phyloP scores from a whole-genome alignment of 2,888 invertebrate species.

The Lottia gigantea region DNA sequence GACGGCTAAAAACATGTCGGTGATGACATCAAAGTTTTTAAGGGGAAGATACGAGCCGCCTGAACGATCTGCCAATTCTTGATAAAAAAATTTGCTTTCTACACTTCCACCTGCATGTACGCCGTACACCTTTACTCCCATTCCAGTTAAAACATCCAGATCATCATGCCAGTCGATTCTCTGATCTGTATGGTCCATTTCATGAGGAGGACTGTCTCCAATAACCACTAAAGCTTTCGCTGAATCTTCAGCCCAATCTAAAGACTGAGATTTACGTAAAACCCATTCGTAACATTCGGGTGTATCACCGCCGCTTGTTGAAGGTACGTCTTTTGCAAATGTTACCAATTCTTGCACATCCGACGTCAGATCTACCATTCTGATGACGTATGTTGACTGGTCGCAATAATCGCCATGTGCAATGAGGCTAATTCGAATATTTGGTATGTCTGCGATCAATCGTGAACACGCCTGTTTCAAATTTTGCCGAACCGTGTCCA shows the following conservation, averaged over 20 bases:
- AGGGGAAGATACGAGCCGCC: conserved; percentile 57
- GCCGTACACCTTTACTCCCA: conserved; percentile 64
- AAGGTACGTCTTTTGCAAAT: conserved; percentile 46
- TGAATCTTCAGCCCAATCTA: conserved; percentile 64
- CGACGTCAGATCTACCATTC: conserved; percentile 50
- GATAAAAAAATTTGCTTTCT: conserved; percentile 45
- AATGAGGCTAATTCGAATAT: conserved; percentile 59
- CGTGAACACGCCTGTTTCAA: conserved; percentile 47
- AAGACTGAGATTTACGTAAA: conserved; percentile 51
- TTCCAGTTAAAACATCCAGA: conserved; percentile 53
- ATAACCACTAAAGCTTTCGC: conserved; percentile 64
- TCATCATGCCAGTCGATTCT: conserved; percentile 59
- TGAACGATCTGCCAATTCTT: conserved; percentile 54
- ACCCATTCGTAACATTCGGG: conserved; percentile 65
- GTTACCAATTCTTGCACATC: conserved; percentile 48
- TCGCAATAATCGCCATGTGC: conserved; percentile 65
- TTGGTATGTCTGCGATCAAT: conserved; percentile 54
- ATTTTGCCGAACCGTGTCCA: conserved; percentile 48
- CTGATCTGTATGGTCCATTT: conserved; percentile 57
- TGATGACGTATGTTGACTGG: conserved; percentile 44
- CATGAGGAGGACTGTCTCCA: conserved; percentile 59
- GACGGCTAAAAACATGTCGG: conserved; percentile 64
- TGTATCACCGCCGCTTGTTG: conserved; percentile 55
- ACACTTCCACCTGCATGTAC: conserved; percentile 42
- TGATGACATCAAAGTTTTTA: conserved; percentile 57